Evolutionary conservation across 2,888 invertebrate species (phyloP), one percentile per base, ranked within the genome.

Genomic region (Ceraclea dissimilis): DNA sequence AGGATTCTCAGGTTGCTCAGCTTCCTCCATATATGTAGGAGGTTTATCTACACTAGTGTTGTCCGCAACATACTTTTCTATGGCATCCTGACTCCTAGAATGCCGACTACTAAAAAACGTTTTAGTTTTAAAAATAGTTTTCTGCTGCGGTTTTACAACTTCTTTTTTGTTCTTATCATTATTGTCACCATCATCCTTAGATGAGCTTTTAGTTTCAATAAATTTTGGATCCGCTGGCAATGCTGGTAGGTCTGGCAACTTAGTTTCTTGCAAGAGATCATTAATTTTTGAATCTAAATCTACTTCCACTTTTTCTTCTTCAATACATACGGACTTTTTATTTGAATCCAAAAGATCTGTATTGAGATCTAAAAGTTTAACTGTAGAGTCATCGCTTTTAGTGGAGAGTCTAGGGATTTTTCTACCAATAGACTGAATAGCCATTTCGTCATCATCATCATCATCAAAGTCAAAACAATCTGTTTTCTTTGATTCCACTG

Each of bases 321-420:
- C 49, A 18, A 33, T 58, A 51, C 46, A 50, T 39, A 16, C 16
- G 5, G 39, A 39, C 19, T 51, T 56, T 20, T 51, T 56, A 39
- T 60, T 59, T 17, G 34, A 53, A 13, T 39, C 50, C 17, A 22
- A 16, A 43, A 46, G 17, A n/a, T 31, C 44, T 39, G 11, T 44
- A 47, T 20, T 39, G 17, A 31, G 21, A 18, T 56, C 61, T 69
- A 70, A 72, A 65, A 68, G 70, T 62, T 71, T 73, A 65, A 46
- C 59, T 55, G 51, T 26, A 26, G 46, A 49, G 50, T 63, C 62
- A 53, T 70, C 69, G 13, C 66, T 64, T 19, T 64, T 67, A 2
- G 68, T 70, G 57, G 78, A 76, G 5, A 84, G 79, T 52, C 85
- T 73, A 1, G 85, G 83, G 63, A 86, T 84, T 73, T 86, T 86